Conservation (phyloP, 2,113 vertebrate genomes). For the Nothobranchius furzeri region DNA sequence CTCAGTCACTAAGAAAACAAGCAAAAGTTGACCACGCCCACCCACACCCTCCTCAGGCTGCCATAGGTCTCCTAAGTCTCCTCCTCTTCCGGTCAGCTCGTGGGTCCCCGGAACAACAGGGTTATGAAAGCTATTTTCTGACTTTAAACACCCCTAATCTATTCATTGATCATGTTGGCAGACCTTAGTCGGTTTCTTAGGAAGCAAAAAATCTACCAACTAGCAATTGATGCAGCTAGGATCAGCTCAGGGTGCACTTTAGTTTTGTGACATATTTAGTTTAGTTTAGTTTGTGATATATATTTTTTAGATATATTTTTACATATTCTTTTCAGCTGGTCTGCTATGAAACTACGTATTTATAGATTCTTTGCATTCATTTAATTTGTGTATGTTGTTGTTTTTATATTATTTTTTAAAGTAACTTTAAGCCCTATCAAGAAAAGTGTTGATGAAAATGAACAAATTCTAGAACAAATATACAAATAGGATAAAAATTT, state of each 20-base stretch:
- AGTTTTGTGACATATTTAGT: not conserved
- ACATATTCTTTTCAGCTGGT: not conserved
- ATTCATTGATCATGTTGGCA: not conserved
- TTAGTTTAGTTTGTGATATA: not conserved
- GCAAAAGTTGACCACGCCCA: no score
- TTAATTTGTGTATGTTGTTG: not conserved
- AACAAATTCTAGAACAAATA: no score
- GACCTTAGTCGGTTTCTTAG: constrained; percentile 3
- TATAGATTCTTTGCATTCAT: not conserved
- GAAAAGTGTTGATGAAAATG: constrained; percentile 14
- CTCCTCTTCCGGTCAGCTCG: no score
- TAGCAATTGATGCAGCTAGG: not conserved
- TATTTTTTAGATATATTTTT: not conserved
- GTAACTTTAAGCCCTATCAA: not conserved
- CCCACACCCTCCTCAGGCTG: no score
- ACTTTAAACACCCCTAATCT: constrained; percentile 1
- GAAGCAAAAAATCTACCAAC: not conserved
- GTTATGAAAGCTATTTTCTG: not conserved
- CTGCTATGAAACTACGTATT: not conserved
- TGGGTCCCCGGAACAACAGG: no score
- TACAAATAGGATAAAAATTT: no score
- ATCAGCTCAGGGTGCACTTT: constrained; percentile 1
- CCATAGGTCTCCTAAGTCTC: no score
- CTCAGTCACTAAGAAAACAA: no score
- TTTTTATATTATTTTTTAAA: not conserved